Conservation (phyloP, 2,888 invertebrate species). For the Artemia sinica region DNA sequence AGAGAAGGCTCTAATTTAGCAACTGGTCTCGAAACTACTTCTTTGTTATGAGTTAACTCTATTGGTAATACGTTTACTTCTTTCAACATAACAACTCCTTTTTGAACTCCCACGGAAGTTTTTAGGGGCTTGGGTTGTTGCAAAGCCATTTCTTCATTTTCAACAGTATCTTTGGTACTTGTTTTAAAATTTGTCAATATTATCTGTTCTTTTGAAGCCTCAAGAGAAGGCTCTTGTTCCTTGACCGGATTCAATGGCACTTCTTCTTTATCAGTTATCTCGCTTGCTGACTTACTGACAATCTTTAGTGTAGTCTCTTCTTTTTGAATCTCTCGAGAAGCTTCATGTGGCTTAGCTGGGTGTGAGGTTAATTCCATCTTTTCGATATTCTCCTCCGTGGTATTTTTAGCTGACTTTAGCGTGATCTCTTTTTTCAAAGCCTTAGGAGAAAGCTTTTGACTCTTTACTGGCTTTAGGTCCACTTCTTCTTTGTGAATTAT, state of each 20-base stretch:
- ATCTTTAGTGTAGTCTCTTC: background rate
- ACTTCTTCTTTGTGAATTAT: background rate
- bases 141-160: conserved; percentile 35
- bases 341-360: too few species aligned
- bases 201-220: too few species aligned
- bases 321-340: background rate
- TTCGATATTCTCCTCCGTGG: background rate
- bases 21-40: too few species aligned
- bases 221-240: too few species aligned
- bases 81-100: conserved; percentile 37
- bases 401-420: too few species aligned
- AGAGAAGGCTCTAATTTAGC: too few species aligned
- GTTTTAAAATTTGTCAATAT: conserved; percentile 20
- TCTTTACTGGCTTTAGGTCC: conserved; percentile 23
- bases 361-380: background rate
- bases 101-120: conserved; percentile 22
- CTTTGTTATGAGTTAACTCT: too few species aligned
- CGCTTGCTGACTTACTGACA: background rate
- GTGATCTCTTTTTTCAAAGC: background rate
- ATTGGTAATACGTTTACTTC: conserved; percentile 25
- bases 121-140: background rate
- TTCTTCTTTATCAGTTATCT: too few species aligned
- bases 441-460: conserved; percentile 28
- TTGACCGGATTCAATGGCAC: too few species aligned
- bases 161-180: conserved; percentile 36